These are phyloP conservation scores for Dasyprocta punctata DNA, from an alignment of 2,113 vertebrate genomes.

Conservation along the genomic window DNA sequence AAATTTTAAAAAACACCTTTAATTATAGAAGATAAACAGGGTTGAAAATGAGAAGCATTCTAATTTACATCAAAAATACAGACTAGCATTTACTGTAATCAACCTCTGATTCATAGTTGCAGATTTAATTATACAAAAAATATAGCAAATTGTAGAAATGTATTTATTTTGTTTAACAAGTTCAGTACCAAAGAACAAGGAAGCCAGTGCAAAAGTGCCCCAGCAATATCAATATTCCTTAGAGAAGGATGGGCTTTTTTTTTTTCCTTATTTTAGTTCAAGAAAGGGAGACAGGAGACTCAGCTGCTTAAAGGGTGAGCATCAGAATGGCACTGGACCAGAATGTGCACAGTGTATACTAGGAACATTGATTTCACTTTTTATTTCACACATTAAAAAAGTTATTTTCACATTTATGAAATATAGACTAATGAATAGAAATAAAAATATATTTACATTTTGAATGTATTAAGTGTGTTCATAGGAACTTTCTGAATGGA, in stretches of 20 bases:
- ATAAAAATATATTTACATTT: background rate
- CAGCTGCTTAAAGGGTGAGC: rapidly evolving
- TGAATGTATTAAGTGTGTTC: background rate
- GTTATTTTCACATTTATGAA: background rate
- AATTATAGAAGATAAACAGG: background rate
- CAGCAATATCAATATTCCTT: background rate
- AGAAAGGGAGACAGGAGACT: background rate
- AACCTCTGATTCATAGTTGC: background rate
- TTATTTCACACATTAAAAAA: background rate
- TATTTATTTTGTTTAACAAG: background rate
- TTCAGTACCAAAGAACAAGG: background rate
- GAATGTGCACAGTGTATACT: rapidly evolving
- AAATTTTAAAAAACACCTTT: background rate
- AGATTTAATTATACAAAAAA: conserved; percentile 32
- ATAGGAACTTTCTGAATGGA: background rate
- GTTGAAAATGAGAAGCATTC: background rate
- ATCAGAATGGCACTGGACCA: background rate
- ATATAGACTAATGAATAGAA: background rate
- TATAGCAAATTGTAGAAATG: background rate
- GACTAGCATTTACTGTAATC: background rate
- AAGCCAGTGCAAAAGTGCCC: background rate
- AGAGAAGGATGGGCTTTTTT: background rate
- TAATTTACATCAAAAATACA: background rate
- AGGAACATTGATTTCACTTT: background rate
- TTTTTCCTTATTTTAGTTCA: rapidly evolving